A percentile compares a stretch with the other conserved stretches of the same genome.
Conservation (phyloP, 2,888 invertebrate genomes). For the Drosophila planitibia region DNA sequence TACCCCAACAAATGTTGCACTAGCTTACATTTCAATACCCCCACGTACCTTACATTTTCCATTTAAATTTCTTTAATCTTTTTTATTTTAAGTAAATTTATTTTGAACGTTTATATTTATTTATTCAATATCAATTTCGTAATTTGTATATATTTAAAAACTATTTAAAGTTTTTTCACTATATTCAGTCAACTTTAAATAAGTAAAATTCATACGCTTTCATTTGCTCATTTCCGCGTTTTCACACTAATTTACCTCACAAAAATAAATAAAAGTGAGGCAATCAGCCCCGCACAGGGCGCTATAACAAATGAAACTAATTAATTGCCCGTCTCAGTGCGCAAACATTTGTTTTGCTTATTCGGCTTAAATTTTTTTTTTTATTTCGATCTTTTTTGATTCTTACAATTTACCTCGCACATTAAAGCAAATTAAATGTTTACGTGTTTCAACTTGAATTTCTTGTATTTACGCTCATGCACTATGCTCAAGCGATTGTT, state of each 20-base stretch:
- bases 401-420: constrained; percentile 47
- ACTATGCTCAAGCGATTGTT: constrained; percentile 19
- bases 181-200: background rate
- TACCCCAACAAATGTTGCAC: background rate
- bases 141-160: background rate
- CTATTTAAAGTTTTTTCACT: background rate
- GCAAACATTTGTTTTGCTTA: constrained; percentile 60
- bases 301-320: constrained; percentile 57
- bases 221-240: constrained; percentile 31
- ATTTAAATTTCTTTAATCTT: background rate
- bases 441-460: constrained; percentile 37
- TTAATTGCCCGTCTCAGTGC: constrained; percentile 70
- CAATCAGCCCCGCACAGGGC: constrained; percentile 45
- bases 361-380: constrained; percentile 31
- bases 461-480: constrained; percentile 19
- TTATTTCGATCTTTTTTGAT: constrained; percentile 26
- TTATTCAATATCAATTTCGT: background rate
- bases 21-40: background rate
- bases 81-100: background rate
- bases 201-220: constrained; percentile 4
- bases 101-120: too few relatives aligned
- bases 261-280: constrained; percentile 15
- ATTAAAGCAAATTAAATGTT: constrained; percentile 58
- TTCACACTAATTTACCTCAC: constrained; percentile 17
- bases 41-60: background rate